Base-by-base conservation (phyloP, 2,888 invertebrate genomes). In the Campaea margaritaria region DNA sequence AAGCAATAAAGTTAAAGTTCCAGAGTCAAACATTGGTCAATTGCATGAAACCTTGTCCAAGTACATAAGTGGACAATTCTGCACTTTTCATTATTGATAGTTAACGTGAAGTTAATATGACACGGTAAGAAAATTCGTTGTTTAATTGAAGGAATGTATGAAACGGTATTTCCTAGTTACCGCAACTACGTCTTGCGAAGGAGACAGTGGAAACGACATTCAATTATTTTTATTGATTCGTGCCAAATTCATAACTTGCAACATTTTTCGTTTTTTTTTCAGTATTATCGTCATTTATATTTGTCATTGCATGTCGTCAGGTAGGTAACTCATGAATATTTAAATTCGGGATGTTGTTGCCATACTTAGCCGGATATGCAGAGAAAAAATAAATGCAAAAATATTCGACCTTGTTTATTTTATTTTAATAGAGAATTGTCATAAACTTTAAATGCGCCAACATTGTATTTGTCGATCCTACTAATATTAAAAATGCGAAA, bases 261-360 rank as follows among this genome's bases (percentile, higher is more conserved):
- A 21, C 5, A 21, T 5, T 5, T 21, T 21, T 21, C 3, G 2
- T 21, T 21, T 3, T 3, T 21, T 21, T 21, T 21, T 21, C 5
- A 21, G 21, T n/a, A n/a, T n/a, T n/a, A n/a, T n/a, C n/a, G n/a
- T n/a, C n/a, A n/a, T n/a, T n/a, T n/a, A n/a, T n/a, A n/a, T n/a
- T 65, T 68, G 48, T 62, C 67, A 65, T 64, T 27, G 44, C 10
- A 10, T 9, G 34, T 28, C 28, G 28, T 44, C 44, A 28, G n/a
- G 21, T 21, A 9, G 27, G 8, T 31, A 28, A 45, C n/a, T 45
- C 45, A 45, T 10, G 28, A 45, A 31, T 27, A 28, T 45, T 44
- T 28, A 8, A 27, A 31, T 14, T 28, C 28, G 45, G n/a, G 27
- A 43, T 27, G 27, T 2, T 12, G 36, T n/a, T 7, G 31, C 9